Conservation (phyloP, 2,113 vertebrate species). For the Lota lota region DNA sequence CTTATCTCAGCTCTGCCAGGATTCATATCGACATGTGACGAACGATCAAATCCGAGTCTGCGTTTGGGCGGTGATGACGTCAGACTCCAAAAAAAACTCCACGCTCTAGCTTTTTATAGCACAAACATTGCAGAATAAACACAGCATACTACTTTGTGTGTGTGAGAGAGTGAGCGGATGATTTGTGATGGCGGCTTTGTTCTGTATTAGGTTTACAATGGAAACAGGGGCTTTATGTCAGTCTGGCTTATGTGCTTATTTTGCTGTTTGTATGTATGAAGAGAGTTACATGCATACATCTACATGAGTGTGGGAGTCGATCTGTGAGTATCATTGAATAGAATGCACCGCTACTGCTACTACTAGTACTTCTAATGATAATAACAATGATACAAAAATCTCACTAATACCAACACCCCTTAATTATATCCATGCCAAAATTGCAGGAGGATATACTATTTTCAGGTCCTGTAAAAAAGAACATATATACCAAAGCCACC, state of each 20-base stretch:
- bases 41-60: too few species aligned
- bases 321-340: neutral
- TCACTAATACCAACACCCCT: too few species aligned
- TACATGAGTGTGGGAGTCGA: neutral
- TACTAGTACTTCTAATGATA: too few species aligned
- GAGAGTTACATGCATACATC: neutral
- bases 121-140: neutral
- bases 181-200: neutral
- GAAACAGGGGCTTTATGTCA: neutral
- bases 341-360: too few species aligned
- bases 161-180: neutral
- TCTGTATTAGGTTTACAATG: neutral
- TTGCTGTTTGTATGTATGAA: neutral
- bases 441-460: too few species aligned
- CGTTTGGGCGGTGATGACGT: too few species aligned
- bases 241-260: neutral
- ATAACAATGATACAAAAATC: too few species aligned
- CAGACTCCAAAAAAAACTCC: neutral
- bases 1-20: too few species aligned
- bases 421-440: too few species aligned
- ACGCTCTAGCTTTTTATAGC: neutral
- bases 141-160: neutral
- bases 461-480: too few species aligned
- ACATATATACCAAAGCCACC: too few species aligned
- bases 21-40: too few species aligned